phyloP scores from a whole-genome alignment of 2,888 invertebrate species.

The Mimachlamys varia region DNA sequence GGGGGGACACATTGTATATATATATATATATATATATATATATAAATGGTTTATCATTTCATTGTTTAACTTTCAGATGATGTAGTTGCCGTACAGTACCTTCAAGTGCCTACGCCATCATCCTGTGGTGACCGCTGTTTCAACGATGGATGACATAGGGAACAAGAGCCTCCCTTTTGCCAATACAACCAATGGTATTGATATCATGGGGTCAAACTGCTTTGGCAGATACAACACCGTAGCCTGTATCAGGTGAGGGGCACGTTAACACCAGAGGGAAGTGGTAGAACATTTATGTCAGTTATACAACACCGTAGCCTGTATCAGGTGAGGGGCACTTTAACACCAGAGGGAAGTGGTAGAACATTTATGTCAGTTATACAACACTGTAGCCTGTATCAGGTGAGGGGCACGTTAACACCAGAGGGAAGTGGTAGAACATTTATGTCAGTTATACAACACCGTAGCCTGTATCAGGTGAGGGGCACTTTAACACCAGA shows the following conservation, averaged over 20 bases:
- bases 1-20: no score
- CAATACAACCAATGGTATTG: constrained; percentile 62
- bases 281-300: no score
- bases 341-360: no score
- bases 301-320: constrained; percentile 70
- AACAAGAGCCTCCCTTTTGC: constrained; percentile 43
- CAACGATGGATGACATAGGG: constrained; percentile 30
- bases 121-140: neutral
- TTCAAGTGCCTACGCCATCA: neutral
- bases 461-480: constrained; percentile 82
- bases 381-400: constrained; percentile 82
- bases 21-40: no score
- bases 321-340: constrained; percentile 77
- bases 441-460: constrained; percentile 71
- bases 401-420: constrained; percentile 67
- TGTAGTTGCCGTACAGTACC: neutral
- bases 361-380: constrained; percentile 56
- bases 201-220: constrained; percentile 82
- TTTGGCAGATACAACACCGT: constrained; percentile 81
- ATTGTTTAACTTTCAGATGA: neutral
- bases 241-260: constrained; percentile 81
- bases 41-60: no score
- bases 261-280: no score
- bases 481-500: neutral
- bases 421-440: no score